Conservation (phyloP, 53 echinoderm and acorn worm genomes). For the Crossaster papposus region DNA sequence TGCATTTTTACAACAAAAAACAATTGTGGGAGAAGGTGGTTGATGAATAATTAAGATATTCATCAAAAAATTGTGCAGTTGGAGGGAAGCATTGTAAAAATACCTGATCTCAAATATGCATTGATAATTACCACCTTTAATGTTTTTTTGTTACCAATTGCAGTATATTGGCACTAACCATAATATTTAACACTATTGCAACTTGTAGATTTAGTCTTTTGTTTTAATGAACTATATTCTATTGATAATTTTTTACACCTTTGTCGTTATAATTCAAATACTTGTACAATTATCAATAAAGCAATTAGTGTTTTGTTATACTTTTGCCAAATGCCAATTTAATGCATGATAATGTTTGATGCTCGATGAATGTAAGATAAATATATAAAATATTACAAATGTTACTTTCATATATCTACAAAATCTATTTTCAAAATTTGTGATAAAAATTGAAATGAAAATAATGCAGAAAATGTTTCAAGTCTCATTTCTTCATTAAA, state of each 20-base stretch:
- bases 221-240: neutral
- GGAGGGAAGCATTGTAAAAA: too few species aligned
- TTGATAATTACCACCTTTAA: neutral
- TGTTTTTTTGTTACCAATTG: neutral
- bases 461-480: neutral
- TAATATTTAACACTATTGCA: constrained; percentile 6
- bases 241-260: neutral
- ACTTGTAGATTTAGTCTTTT: neutral
- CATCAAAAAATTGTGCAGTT: too few species aligned
- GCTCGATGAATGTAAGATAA: constrained; percentile 18
- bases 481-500: neutral
- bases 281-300: neutral
- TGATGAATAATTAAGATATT: too few species aligned
- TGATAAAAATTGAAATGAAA: neutral
- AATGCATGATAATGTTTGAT: constrained; percentile 3
- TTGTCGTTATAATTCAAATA: neutral
- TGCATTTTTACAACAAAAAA: too few species aligned
- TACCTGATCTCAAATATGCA: neutral
- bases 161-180: neutral
- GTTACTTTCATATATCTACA: constrained; percentile 30
- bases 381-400: neutral
- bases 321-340: constrained; percentile 6
- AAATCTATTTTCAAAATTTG: constrained; percentile 46
- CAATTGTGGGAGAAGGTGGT: too few species aligned
- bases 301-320: constrained; percentile 15